These are phyloP conservation scores for Drosophila stalkeri DNA, from an alignment of 2,888 invertebrate species.

Conservation along the genomic window DNA sequence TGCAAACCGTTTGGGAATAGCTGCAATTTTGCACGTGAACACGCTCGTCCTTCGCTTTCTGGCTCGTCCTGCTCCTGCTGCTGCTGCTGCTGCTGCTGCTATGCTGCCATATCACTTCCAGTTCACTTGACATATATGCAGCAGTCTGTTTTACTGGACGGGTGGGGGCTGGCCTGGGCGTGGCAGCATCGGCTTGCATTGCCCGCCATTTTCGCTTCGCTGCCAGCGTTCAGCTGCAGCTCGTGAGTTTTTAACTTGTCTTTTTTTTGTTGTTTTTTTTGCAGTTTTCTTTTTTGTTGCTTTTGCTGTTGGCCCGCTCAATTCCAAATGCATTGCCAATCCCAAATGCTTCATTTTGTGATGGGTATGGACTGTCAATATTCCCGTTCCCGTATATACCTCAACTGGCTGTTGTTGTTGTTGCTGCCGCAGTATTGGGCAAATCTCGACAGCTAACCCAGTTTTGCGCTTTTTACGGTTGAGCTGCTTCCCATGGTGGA, in stretches of 20 bases:
- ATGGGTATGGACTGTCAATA: conserved; percentile 49
- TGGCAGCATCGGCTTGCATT: conserved; percentile 52
- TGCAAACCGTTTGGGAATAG: conserved; percentile 65
- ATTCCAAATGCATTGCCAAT: conserved; percentile 72
- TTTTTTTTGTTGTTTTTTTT: conserved; percentile 2
- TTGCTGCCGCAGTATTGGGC: conserved; percentile 8
- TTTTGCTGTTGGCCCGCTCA: conserved; percentile 36
- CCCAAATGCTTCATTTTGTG: conserved; percentile 42
- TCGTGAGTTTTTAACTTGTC: conserved; percentile 48
- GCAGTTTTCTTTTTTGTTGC: background rate
- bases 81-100: background rate
- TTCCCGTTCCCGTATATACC: conserved; percentile 9
- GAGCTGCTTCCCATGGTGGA: conserved; percentile 26
- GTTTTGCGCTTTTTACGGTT: conserved; percentile 67
- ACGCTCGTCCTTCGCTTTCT: conserved; percentile 58
- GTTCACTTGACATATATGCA: conserved; percentile 80
- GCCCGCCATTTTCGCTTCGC: conserved; percentile 52
- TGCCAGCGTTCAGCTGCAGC: conserved; percentile 47
- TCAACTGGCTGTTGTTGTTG: conserved; percentile 7
- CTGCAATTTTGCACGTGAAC: conserved; percentile 81
- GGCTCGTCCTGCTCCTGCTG: conserved; percentile 18
- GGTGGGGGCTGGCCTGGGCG: conserved; percentile 22
- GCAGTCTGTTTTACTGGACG: background rate
- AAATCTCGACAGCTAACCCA: conserved; percentile 75
- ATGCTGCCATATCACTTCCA: conserved; percentile 76